Conservation (phyloP, 2,797 vertebrate genomes). For the Fistularia tabacaria region DNA sequence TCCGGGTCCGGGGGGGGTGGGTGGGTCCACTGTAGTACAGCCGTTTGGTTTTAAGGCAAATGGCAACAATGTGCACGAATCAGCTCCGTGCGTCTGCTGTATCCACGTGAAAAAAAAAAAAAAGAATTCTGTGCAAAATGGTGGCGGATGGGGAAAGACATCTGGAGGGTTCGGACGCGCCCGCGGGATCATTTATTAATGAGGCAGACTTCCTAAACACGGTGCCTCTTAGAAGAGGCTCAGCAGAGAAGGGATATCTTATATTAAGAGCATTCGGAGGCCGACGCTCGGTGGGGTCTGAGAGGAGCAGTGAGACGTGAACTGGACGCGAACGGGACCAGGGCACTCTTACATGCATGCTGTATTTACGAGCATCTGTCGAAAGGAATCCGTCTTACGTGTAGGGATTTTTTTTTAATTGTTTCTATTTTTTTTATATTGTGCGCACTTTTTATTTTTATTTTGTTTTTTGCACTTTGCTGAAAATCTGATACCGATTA, state of each 20-base stretch:
- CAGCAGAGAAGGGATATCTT: conserved; percentile 59
- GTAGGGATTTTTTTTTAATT: conserved; percentile 35
- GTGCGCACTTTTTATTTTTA: conserved; percentile 20
- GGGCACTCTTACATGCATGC: conserved; percentile 41
- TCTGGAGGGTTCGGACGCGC: conserved; percentile 23
- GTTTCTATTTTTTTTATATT: conserved; percentile 7
- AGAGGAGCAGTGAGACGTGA: conserved; percentile 38
- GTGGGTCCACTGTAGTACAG: too few species aligned
- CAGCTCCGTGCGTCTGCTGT: conserved; percentile 33
- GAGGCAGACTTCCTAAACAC: conserved; percentile 32
- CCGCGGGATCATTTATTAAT: conserved; percentile 58
- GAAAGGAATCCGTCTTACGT: conserved; percentile 28
- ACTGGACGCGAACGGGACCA: conserved; percentile 32
- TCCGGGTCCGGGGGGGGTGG: conserved; percentile 2
- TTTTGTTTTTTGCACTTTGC: conserved; percentile 32
- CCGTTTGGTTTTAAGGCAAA: too few species aligned
- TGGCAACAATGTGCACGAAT: conserved; percentile 6
- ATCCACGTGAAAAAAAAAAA: conserved; percentile 39
- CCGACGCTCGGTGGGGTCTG: conserved; percentile 31
- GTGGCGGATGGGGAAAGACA: conserved; percentile 35
- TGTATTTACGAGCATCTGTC: conserved; percentile 36
- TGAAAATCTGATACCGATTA: neutral
- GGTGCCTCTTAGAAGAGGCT: conserved; percentile 48
- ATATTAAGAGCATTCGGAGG: conserved; percentile 63
- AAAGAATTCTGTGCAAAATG: conserved; percentile 16